Conservation (phyloP, 37 sponge, comb jelly and placozoan species). For the Theonella swinhoei region DNA sequence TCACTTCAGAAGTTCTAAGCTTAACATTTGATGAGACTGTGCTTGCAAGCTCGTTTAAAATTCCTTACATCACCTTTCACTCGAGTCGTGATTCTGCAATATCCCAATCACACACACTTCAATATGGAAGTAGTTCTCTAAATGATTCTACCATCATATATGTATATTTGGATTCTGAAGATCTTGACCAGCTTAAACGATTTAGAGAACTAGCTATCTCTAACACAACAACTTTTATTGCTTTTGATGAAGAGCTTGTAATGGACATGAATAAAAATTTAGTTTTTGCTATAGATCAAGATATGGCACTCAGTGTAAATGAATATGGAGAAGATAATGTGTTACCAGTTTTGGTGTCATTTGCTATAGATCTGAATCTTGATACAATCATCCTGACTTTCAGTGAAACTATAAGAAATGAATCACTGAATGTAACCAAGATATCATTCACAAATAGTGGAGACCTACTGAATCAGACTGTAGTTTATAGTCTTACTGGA, state of each 20-base stretch:
- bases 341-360: constrained; percentile 65
- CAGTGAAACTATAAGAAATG: constrained; percentile 76
- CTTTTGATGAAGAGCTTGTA: constrained; percentile 31
- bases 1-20: constrained; percentile 67
- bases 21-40: constrained; percentile 91
- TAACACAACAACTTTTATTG: constrained; percentile 48
- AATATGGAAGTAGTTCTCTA: constrained; percentile 37
- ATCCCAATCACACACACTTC: constrained; percentile 37
- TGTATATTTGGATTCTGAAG: constrained; percentile 57
- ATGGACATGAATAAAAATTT: constrained; percentile 75
- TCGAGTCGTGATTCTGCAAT: constrained; percentile 10
- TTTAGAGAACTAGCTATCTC: constrained; percentile 54
- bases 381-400: constrained; percentile 81
- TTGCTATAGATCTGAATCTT: constrained; percentile 75
- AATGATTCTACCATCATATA: constrained; percentile 75
- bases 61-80: constrained; percentile 53
- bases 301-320: constrained; percentile 31
- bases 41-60: constrained; percentile 64
- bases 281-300: constrained; percentile 22
- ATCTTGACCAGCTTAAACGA: constrained; percentile 78
- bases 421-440: constrained; percentile 58
- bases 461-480: constrained; percentile 21
- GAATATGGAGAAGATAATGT: constrained; percentile 49
- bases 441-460: constrained; percentile 52
- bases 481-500: constrained; percentile 69